Conservation (phyloP, 2,888 invertebrate genomes). For the Lucinisca nassula region DNA sequence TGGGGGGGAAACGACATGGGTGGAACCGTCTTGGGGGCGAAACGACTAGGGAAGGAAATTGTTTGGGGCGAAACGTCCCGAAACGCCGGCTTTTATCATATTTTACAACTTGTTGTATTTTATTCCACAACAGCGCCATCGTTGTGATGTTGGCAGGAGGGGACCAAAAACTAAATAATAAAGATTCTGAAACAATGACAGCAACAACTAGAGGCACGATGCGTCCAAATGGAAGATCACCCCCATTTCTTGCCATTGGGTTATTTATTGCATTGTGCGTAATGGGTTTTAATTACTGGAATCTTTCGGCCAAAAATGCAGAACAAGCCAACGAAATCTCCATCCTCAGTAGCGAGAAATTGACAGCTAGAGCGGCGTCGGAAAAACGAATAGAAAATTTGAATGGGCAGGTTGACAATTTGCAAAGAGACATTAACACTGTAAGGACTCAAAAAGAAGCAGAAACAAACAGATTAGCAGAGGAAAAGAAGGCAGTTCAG, state of each 20-base stretch:
- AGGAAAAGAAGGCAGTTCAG: neutral
- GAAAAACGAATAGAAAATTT: neutral
- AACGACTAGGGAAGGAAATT: too few species aligned
- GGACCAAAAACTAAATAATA: neutral
- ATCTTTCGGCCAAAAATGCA: slow-evolving; percentile 75
- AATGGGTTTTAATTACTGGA: slow-evolving; percentile 82
- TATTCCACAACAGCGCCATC: neutral
- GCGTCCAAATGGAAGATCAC: slow-evolving; percentile 77
- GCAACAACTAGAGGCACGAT: slow-evolving; percentile 77
- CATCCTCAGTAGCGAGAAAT: slow-evolving; percentile 60
- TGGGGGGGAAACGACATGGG: too few species aligned
- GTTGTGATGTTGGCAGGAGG: slow-evolving; percentile 8
- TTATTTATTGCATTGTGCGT: slow-evolving; percentile 77
- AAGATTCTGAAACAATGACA: slow-evolving; percentile 57
- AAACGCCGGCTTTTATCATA: too few species aligned
- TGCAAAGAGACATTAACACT: neutral
- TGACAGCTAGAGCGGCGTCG: neutral
- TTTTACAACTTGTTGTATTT: too few species aligned
- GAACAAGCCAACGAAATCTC: slow-evolving; percentile 67
- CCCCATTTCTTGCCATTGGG: slow-evolving; percentile 81
- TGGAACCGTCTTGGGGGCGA: too few species aligned
- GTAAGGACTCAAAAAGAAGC: neutral
- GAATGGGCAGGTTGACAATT: neutral
- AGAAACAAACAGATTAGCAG: neutral
- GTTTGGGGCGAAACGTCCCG: too few species aligned